Percentiles rank a stretch among this genome's conserved stretches.
phyloP scores from a whole-genome alignment of 2,888 invertebrate genomes.

The Hirtodrosophila confusa region DNA sequence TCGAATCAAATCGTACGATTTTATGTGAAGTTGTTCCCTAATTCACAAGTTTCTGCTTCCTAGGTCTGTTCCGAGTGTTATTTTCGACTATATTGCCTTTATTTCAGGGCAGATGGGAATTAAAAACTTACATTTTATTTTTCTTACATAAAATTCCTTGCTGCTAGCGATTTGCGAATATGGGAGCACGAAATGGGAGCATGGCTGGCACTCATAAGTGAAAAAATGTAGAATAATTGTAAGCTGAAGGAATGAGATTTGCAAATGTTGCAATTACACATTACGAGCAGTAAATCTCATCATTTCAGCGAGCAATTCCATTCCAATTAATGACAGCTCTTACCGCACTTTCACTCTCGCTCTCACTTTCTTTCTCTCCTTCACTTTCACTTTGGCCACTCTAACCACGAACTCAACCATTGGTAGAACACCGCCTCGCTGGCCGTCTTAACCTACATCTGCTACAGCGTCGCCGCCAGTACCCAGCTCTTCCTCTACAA shows the following conservation, averaged over 20 bases:
- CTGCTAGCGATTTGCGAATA: no score
- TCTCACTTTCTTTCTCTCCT: neutral
- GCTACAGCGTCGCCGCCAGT: constrained; percentile 78
- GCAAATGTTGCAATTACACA: constrained; percentile 17
- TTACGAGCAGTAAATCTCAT: neutral
- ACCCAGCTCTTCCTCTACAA: constrained; percentile 82
- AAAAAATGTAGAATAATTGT: neutral
- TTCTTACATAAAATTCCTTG: no score
- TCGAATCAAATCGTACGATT: no score
- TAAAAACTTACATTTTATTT: no score
- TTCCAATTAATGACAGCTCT: constrained; percentile 45
- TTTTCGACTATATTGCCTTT: no score
- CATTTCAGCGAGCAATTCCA: constrained; percentile 14
- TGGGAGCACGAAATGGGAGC: no score
- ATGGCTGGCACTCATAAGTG: no score
- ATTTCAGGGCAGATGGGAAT: no score
- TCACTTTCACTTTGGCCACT: no score
- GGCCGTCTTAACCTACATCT: constrained; percentile 78
- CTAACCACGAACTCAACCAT: constrained; percentile 5
- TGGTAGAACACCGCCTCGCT: constrained; percentile 79
- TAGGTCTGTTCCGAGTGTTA: no score
- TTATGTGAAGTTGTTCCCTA: no score
- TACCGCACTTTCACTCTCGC: constrained; percentile 23
- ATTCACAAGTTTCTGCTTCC: no score
- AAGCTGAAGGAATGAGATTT: neutral